Evolutionary conservation across 2,888 invertebrate species (phyloP).

Genomic region (Zaprionus obscuricornis): DNA sequence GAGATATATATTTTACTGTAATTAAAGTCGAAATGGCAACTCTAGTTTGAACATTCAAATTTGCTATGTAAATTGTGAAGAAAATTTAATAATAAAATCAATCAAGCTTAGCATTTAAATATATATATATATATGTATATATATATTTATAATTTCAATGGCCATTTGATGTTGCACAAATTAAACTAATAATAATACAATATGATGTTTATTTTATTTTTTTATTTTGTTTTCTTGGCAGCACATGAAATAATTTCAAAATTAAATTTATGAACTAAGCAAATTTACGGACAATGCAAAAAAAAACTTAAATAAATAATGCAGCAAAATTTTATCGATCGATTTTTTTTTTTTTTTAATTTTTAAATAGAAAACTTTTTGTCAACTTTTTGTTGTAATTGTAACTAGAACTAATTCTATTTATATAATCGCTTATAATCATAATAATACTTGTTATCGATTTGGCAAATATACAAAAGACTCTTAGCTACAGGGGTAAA

Average conservation of each 20-base stretch:
- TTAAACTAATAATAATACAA: slow-evolving; percentile 40
- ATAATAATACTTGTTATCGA: too few species aligned
- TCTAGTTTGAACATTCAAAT: slow-evolving; percentile 76
- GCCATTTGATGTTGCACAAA: slow-evolving; percentile 13
- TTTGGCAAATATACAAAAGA: slow-evolving; percentile 12
- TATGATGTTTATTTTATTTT: background rate
- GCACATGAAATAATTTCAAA: slow-evolving; percentile 34
- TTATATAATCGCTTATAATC: too few species aligned
- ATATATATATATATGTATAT: too few species aligned
- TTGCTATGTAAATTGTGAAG: slow-evolving; percentile 61
- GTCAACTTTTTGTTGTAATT: too few species aligned
- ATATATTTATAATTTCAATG: too few species aligned
- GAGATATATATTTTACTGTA: slow-evolving; percentile 29
- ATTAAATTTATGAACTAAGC: slow-evolving; percentile 50
- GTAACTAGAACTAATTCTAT: too few species aligned
- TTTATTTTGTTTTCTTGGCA: slow-evolving; percentile 8
- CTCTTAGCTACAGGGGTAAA: slow-evolving; percentile 26
- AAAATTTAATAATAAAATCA: slow-evolving; percentile 33
- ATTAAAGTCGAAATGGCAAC: slow-evolving; percentile 60
- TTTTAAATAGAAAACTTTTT: too few species aligned
- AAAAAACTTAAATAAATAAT: slow-evolving; percentile 42
- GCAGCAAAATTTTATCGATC: too few species aligned
- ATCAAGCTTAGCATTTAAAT: slow-evolving; percentile 44
- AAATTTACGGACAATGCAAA: slow-evolving; percentile 46
- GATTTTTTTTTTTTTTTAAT: too few species aligned